Conservation (phyloP, 2,113 vertebrate genomes). For the Rhinopomastus cyanomelas region DNA sequence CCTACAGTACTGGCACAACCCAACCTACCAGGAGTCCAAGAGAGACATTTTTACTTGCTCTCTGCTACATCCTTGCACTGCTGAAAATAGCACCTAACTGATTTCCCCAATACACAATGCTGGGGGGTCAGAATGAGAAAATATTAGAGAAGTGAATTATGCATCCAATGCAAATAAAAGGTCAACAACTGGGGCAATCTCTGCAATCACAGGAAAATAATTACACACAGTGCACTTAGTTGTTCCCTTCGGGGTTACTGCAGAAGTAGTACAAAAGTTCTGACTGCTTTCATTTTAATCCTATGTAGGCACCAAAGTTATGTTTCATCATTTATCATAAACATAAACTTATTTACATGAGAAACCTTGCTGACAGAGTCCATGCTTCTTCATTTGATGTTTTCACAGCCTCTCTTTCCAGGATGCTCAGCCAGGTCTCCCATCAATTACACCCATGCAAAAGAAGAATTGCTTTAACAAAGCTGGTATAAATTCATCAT, state of each 20-base stretch:
- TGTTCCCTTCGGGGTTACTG: background rate
- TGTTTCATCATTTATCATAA: too few species aligned
- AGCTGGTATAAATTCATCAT: background rate
- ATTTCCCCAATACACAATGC: background rate
- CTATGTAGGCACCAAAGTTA: background rate
- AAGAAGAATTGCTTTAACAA: constrained; percentile 21
- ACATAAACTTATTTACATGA: constrained; percentile 13
- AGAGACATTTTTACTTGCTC: background rate
- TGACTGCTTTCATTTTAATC: background rate
- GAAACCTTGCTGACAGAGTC: background rate
- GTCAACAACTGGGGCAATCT: background rate
- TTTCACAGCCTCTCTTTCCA: background rate
- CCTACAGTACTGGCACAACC: background rate
- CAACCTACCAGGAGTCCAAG: background rate
- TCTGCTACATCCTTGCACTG: background rate
- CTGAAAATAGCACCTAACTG: background rate
- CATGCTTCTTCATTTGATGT: constrained; percentile 4
- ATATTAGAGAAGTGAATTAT: background rate
- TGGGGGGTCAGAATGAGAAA: background rate
- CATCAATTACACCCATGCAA: constrained; percentile 11
- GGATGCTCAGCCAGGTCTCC: background rate
- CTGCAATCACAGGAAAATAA: background rate
- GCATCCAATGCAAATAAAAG: background rate
- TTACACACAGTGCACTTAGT: background rate
- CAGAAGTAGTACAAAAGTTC: background rate